A percentile compares a stretch with the other conserved stretches of the same genome.
Conservation (phyloP, 1,140 invertebrate genomes). For the Cyclina sinensis region DNA sequence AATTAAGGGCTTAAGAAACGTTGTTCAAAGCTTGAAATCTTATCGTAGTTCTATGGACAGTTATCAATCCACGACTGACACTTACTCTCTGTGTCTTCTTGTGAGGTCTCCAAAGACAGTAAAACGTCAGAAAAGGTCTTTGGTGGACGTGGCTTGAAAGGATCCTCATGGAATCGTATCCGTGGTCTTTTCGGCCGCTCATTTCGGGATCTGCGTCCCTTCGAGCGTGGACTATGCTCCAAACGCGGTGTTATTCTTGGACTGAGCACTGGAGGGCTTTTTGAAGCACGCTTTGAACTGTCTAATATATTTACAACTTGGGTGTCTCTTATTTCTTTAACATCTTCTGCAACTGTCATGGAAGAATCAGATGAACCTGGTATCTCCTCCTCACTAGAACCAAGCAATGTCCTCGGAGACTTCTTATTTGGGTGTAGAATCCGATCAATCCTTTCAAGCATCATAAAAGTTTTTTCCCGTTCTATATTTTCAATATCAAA, state of each 20-base stretch:
- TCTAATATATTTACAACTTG: not conserved
- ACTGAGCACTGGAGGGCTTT: conserved; percentile 44
- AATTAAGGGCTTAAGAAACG: too few species aligned
- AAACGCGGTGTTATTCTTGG: conserved; percentile 24
- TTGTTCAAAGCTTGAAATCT: too few species aligned
- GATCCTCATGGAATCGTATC: conserved; percentile 56
- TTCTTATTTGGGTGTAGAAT: conserved; percentile 64
- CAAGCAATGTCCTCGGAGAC: conserved; percentile 17
- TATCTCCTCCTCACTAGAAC: conserved; percentile 67
- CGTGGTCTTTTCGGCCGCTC: conserved; percentile 45
- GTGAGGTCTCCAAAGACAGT: conserved; percentile 37
- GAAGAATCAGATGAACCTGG: conserved; percentile 48
- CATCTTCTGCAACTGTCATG: conserved; percentile 28
- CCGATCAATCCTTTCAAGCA: conserved; percentile 65
- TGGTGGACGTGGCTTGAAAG: conserved; percentile 34
- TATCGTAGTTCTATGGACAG: not conserved
- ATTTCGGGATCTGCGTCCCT: conserved; percentile 2
- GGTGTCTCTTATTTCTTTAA: conserved; percentile 17
- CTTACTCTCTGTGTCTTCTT: conserved; percentile 54
- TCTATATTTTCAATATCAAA: conserved; percentile 65
- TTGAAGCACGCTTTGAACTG: not conserved
- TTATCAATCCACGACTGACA: conserved; percentile 64
- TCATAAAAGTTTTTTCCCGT: conserved; percentile 67
- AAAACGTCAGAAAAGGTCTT: conserved; percentile 54
- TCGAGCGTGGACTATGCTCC: conserved; percentile 53